Base-by-base conservation (phyloP, 2,797 vertebrate species). In the Coregonus ussuriensis region DNA sequence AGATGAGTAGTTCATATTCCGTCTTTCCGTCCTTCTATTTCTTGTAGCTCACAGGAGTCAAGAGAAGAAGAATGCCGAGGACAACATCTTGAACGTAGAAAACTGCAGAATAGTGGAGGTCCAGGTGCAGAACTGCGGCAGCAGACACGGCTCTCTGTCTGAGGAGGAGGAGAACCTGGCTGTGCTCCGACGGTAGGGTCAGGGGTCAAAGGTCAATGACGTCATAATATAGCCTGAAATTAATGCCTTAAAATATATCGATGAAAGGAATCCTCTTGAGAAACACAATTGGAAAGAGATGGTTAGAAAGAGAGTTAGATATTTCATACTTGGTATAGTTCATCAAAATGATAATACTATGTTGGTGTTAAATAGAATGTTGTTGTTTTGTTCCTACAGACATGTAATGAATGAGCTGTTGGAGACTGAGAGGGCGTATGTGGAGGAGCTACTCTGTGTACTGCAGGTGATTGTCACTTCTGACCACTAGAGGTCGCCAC, bases 321-420 rank as follows among this genome's bases (percentile, higher is more conserved):
- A n/a, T 59, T 59, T 59, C 16, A n/a, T n/a, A 59, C 18, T n/a
- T n/a, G 16, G 6, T 59, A n/a, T 59, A 7, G 56, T n/a, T n/a
- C 3, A n/a, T 21, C 5, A 62, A 21, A 29, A 7, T 37, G 3
- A 15, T 25, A 66, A 66, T 29, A 33, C 9, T 7, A 6, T 67
- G 13, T 31, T 33, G 13, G 9, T 15, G 25, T 31, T 66, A 66
- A 66, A 66, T 21, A 21, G 4, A 66, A 29, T 29, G 21, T 29
- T 29, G 14, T 78, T 82, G 4, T 63, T 7, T 74, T 11, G 77
- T 54, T 15, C 76, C 29, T 75, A 0, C 85, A 99, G 98, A 68
- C 98, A 99, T 0, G 97, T 99, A 75, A 99, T 99, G 95, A 99
- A 98, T 1, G 98, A 99, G 84, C 94, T 99, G 79, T 92, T 99